Evolutionary conservation across 1,140 invertebrate genomes (phyloP), one percentile per base, ranked within the genome.

Genomic region (Solen grandis): DNA sequence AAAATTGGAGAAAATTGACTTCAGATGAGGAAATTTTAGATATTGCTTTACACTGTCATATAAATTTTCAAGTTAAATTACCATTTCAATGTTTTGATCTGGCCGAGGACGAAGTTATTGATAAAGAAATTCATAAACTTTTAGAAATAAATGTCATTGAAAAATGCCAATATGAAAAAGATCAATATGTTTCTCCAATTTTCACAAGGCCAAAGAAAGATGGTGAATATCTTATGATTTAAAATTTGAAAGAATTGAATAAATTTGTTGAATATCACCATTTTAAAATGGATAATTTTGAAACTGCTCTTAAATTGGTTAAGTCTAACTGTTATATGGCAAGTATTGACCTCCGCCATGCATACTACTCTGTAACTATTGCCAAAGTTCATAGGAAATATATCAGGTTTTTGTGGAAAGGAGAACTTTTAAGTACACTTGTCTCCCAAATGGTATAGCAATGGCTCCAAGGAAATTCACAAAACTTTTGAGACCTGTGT

Each of bases 331-430:
- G 70, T 46, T 84, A 33, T 33, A 77, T 86, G 72, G 83, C 75
- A 72, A 80, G 68, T 27, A 38, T 81, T 16, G 79, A 84, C 63
- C 25, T 82, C 19, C 73, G 59, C n/a, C 70, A 86, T 86, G 85
- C 70, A 2, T 86, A 86, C 55, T 84, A 69, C 63, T 78, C 69
- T 16, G 62, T 73, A 2, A 41, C 66, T 19, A 72, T 82, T 33
- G 36, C 38, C 25, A n/a, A 63, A 57, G 38, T 31, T 27, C 52
- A 78, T 59, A 54, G 38, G 59, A 82, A 75, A 55, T 75, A 63
- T 62, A 35, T 84, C n/a, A 75, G 35, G 41, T 82, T 77, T 66
- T 25, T n/a, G 31, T 75, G 60, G 70, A 59, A 57, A 19, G 54
- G 54, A n/a, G n/a, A n/a, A n/a, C n/a, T n/a, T n/a, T n/a, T n/a